Base-by-base conservation (phyloP, 2,113 vertebrate genomes). In the Halichoerus grypus region DNA sequence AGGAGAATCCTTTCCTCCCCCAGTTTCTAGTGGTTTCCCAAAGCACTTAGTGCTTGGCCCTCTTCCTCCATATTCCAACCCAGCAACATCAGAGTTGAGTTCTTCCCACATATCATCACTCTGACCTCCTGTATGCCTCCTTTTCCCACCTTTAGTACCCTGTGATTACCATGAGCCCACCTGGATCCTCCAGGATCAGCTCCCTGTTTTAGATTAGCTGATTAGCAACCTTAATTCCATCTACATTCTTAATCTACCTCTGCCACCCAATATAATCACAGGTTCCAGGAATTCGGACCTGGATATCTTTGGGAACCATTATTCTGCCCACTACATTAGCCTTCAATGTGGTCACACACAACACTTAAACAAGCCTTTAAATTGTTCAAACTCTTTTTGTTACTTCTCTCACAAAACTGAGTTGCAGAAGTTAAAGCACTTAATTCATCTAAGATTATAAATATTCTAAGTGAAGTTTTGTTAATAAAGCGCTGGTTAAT, bases 291-390 rank as follows among this genome's bases (percentile, higher is more conserved):
- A 33, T 87, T 61, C 19, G 16, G 4, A 84, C 15, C 12, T 31
- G 1, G 4, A 16, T 42, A 71, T 42, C 28, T 61, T 46, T 16
- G 7, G 14, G 9, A 18, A 12, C 5, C 6, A 31, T 4, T 74
- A 36, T 11, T 88, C 69, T 36, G 6, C 5, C 15, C 22, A 55
- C 8, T 15, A 69, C 16, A 3, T 36, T 71, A 59, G 6, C 24
- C 9, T 77, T 69, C 61, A 51, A 0, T 19, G 16, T 49, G 65
- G 14, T 9, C 3, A 72, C 33, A 36, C 6, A 49, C 1, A 39
- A 5, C 15, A 61, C 12, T 55, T 55, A 31, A 0, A 2, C 0
- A 24, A 46, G 13, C 42, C 21, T 46, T 57, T 65, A 76, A 16
- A 55, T 31, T 57, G 8, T 71, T 80, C 31, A 69, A 57, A 22